phyloP scores from a whole-genome alignment of 2,797 vertebrate genomes.

The Loris lydekkerianus region DNA sequence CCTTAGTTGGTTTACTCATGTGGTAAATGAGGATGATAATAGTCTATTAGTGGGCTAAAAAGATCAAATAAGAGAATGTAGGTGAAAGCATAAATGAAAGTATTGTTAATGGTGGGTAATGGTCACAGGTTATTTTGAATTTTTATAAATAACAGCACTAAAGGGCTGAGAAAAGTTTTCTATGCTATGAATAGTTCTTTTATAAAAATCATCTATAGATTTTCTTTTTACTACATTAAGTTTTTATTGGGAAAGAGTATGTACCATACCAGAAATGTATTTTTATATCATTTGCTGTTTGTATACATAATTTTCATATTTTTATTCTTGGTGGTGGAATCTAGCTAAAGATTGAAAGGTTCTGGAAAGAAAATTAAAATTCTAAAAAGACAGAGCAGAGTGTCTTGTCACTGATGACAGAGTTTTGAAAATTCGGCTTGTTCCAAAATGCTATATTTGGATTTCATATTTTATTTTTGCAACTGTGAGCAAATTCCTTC shows the following conservation, averaged over 20 bases:
- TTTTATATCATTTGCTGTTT: constrained; percentile 25
- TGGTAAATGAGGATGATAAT: background rate
- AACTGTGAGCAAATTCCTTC: background rate
- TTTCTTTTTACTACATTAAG: background rate
- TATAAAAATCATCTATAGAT: background rate
- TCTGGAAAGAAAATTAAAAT: constrained; percentile 17
- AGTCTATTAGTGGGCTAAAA: background rate
- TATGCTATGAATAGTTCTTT: constrained; percentile 4
- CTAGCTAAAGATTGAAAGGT: constrained; percentile 74
- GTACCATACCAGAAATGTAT: background rate
- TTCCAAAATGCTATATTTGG: background rate
- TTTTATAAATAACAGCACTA: background rate
- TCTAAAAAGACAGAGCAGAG: background rate
- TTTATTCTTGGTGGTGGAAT: constrained; percentile 64
- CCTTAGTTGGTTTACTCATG: background rate
- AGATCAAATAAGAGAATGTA: background rate
- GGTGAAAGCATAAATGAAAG: background rate
- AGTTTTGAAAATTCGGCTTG: background rate
- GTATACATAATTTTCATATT: background rate
- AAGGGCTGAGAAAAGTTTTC: background rate
- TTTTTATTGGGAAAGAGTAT: background rate
- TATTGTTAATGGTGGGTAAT: background rate
- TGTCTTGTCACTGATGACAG: background rate
- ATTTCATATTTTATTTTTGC: background rate
- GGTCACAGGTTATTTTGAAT: background rate